Evolutionary conservation across 1,140 invertebrate genomes (phyloP).

Genomic region (Drosophila kohkoa): DNA sequence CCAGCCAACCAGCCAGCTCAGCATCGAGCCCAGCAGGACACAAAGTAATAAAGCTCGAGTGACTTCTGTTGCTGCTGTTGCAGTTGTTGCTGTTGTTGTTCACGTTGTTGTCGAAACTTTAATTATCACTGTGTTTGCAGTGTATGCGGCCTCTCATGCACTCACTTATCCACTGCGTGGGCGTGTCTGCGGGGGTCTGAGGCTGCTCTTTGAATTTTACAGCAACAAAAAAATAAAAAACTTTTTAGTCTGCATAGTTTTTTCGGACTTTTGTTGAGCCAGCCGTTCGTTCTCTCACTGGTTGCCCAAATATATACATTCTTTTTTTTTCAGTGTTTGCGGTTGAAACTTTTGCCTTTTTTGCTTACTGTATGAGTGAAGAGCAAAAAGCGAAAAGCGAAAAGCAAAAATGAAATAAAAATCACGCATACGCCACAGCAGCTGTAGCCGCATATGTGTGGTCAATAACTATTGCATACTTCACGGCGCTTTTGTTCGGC

Average conservation of each 20-base stretch:
- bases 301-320: background rate
- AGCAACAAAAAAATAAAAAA: constrained; percentile 45
- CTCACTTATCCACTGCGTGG: constrained; percentile 20
- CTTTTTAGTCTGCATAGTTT: constrained; percentile 67
- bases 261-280: constrained; percentile 26
- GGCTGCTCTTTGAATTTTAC: constrained; percentile 64
- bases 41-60: constrained; percentile 68
- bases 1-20: background rate
- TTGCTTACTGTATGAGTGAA: constrained; percentile 3
- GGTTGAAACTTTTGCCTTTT: constrained; percentile 28
- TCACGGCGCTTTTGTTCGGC: constrained; percentile 46
- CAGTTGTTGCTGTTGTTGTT: constrained; percentile 13
- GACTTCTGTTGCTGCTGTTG: constrained; percentile 29
- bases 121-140: constrained; percentile 76
- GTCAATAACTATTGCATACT: constrained; percentile 78
- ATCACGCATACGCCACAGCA: constrained; percentile 26
- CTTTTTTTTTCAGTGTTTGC: constrained; percentile 10
- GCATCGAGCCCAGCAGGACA: constrained; percentile 41
- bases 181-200: constrained; percentile 19
- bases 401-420: constrained; percentile 21
- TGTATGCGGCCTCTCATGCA: constrained; percentile 34
- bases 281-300: constrained; percentile 11
- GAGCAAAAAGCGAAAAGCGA: background rate
- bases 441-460: constrained; percentile 48
- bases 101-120: constrained; percentile 75